Base-by-base conservation (phyloP, 2,797 vertebrate species). In the Catostomus latipinnis region DNA sequence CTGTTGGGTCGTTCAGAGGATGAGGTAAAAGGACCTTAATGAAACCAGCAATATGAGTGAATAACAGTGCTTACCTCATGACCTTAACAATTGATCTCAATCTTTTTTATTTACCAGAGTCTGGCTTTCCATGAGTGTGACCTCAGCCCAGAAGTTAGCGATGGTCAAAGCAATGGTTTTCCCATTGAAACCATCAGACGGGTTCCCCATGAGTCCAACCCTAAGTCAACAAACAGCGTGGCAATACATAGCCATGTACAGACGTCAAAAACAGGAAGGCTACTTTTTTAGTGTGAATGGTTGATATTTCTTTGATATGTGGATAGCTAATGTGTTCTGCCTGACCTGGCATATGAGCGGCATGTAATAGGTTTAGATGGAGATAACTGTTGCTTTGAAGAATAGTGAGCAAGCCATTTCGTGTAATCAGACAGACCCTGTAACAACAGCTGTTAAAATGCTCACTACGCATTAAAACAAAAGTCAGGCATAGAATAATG, bases 111-210 rank as follows among this genome's bases (percentile, higher is more conserved):
- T 88, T 91, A 95, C 95, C 93, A 96, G 52, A 56, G 90, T 90
- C 62, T 94, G 91, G 82, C 94, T 96, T 87, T 95, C 93, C 52
- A 91, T 77, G 8, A 96, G 89, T 0, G 92, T 95, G 73, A 95
- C 95, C 82, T 95, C 95, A 0, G 95, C 95, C 95, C 95, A 96
- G 88, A 95, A 96, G 88, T 96, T 96, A 8, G 92, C 90, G 86
- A 95, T 94, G 10, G 88, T 92, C 94, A 96, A 94, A 7, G 95
- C 94, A 0, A 96, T 95, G 74, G 95, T 96, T 90, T 96, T 96
- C 13, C 95, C 95, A 8, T 95, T 88, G 80, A 95, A 95, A 52
- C 95, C 95, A 9, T 96, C 95, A 5, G 95, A 96, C 8, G 95
- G 95, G 80, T 96, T 96, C 46, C 95, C 95, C 89, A 96, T 95